Evolutionary conservation across 2,888 invertebrate genomes (phyloP).

Genomic region (Ditula angustiorana): DNA sequence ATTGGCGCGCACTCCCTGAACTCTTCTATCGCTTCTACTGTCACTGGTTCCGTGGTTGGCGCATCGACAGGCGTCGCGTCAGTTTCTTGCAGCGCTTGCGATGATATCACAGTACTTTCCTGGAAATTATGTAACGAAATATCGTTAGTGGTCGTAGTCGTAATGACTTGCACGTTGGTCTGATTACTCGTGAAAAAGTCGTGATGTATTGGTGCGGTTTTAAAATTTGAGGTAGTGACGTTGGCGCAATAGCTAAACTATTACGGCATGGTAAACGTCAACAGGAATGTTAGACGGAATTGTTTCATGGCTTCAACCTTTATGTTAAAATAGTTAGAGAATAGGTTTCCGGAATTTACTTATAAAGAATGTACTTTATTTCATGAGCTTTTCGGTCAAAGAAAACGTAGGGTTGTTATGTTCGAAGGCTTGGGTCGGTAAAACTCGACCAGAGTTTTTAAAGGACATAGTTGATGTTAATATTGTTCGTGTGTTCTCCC

Average conservation of each 20-base stretch:
- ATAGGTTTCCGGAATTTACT: too few relatives aligned
- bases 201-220: slow-evolving; percentile 4
- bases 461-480: too few relatives aligned
- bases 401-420: too few relatives aligned
- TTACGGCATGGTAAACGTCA: background rate
- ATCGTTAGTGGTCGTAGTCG: slow-evolving; percentile 1
- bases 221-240: background rate
- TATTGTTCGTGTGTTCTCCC: too few relatives aligned
- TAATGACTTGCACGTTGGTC: background rate
- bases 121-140: slow-evolving; percentile 50
- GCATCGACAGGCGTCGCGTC: slow-evolving; percentile 68
- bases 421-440: too few relatives aligned
- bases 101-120: slow-evolving; percentile 80
- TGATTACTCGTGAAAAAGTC: slow-evolving; percentile 4
- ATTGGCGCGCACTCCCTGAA: slow-evolving; percentile 88
- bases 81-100: slow-evolving; percentile 71
- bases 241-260: background rate
- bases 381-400: too few relatives aligned
- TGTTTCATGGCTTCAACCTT: background rate
- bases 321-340: too few relatives aligned
- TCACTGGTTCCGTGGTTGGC: slow-evolving; percentile 72
- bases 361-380: too few relatives aligned
- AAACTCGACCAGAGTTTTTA: too few relatives aligned
- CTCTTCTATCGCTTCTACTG: slow-evolving; percentile 80
- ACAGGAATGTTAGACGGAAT: background rate